Evolutionary conservation across 2,797 vertebrate genomes (phyloP).

Genomic region (Poliocrania exsul): DNA sequence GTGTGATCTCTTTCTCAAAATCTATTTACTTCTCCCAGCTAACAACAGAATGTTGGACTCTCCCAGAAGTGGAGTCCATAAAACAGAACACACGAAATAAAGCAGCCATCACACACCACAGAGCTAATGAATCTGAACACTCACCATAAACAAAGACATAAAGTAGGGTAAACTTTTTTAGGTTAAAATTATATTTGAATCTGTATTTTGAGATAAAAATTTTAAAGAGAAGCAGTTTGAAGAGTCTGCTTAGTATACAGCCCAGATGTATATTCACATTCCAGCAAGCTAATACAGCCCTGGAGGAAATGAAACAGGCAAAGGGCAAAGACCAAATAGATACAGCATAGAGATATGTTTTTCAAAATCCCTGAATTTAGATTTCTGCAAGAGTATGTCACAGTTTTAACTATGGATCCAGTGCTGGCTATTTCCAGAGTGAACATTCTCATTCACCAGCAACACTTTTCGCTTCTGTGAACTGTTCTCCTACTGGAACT

Average conservation of each 20-base stretch:
- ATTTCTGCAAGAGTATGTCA: background rate
- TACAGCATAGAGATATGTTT: background rate
- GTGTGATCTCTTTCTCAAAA: slow-evolving; percentile 8
- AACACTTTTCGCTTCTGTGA: background rate
- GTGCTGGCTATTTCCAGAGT: background rate
- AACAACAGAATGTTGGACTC: background rate
- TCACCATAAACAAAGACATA: background rate
- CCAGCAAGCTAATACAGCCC: background rate
- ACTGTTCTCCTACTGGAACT: background rate
- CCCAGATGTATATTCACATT: background rate
- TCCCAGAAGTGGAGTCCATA: background rate
- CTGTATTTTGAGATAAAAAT: background rate
- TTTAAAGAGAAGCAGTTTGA: background rate
- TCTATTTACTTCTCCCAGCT: slow-evolving; percentile 32
- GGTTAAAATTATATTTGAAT: background rate
- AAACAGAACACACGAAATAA: background rate
- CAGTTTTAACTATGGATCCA: background rate
- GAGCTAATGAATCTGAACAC: background rate
- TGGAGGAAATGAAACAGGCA: background rate
- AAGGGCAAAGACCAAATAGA: background rate
- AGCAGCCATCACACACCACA: background rate
- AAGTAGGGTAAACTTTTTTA: background rate
- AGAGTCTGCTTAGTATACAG: background rate
- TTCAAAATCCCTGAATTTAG: background rate
- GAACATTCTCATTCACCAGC: background rate